Base-by-base conservation (phyloP, 1,140 invertebrate genomes). In the Macrostomum lignano region DNA sequence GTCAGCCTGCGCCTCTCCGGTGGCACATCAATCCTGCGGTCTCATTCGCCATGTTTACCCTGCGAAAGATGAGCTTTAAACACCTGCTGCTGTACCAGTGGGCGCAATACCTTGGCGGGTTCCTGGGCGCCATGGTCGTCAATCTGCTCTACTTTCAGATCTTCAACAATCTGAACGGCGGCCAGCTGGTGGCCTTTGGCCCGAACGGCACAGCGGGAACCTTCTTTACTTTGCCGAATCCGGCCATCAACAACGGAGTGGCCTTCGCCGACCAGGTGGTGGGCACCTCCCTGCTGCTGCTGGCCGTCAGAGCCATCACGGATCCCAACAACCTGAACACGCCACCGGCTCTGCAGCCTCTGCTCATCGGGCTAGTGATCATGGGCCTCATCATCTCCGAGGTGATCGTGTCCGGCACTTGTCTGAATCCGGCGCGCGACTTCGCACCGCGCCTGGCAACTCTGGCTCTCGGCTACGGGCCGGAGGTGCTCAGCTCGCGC, bases 31-130 rank as follows among this genome's bases (percentile, higher is more conserved):
- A 31, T 40, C 7, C 34, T 36, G 31, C 34, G 40, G 21, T 41
- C 39, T 31, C 41, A 39, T 17, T 46, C 29, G 37, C 3, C 39
- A 44, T n/a, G 46, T 45, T 20, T 38, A 42, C 32, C 40, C 40
- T 24, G 36, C 44, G 13, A 41, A 36, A 21, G 34, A 41, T 43
- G 40, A 44, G 20, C 37, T 40, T 46, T 29, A 37, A 29, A 32
- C 15, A 31, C 23, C 35, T 32, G 10, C 6, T 37, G 10, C 17
- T 22, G 7, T 37, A 33, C 19, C 11, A 26, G 9, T 2, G 20
- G 5, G 31, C 30, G 3, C 36, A 37, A 33, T 33, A 33, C 22
- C 4, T 37, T 2, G 36, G 36, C 15, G 36, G 31, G 2, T 37
- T 37, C 35, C 11, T 33, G 3, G 28, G 15, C 9, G 17, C 28